Conservation (phyloP, 2,113 vertebrate species). For the Passer domesticus region DNA sequence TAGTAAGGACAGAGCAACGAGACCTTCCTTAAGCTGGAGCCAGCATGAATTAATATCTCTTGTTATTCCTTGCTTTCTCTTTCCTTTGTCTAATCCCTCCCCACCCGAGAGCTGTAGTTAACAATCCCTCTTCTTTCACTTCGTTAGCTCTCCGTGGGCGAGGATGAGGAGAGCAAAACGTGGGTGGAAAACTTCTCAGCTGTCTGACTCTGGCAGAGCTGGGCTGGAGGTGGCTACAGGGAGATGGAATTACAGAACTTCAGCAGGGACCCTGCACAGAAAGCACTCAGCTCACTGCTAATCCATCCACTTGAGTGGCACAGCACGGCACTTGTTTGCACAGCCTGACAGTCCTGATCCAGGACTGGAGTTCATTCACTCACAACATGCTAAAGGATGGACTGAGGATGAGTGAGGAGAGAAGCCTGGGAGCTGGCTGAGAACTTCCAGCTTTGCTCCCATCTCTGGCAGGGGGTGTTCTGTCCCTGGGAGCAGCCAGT, state of each 20-base stretch:
- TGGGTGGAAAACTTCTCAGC: constrained; percentile 52
- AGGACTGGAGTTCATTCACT: neutral
- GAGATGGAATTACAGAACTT: neutral
- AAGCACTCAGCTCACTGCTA: neutral
- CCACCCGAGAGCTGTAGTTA: neutral
- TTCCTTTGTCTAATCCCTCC: neutral
- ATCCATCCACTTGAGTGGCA: constrained; percentile 42
- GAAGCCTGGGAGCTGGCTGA: neutral
- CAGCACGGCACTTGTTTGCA: neutral
- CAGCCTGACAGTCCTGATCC: neutral
- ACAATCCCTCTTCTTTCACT: constrained; percentile 33
- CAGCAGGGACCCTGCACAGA: neutral
- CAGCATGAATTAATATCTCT: constrained; percentile 16
- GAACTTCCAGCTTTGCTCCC: neutral
- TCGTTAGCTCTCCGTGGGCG: constrained; percentile 28
- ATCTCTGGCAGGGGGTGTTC: neutral
- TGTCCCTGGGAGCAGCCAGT: neutral
- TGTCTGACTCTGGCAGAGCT: constrained; percentile 24
- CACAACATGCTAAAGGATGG: constrained; percentile 17
- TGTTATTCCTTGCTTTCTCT: constrained; percentile 15
- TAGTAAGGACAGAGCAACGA: constrained; percentile 14
- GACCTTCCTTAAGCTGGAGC: neutral
- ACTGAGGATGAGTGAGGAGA: neutral
- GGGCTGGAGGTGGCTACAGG: neutral
- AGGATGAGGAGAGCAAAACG: constrained; percentile 18